phyloP scores from a whole-genome alignment of 2,888 invertebrate species.

The Eupithecia subfuscata region DNA sequence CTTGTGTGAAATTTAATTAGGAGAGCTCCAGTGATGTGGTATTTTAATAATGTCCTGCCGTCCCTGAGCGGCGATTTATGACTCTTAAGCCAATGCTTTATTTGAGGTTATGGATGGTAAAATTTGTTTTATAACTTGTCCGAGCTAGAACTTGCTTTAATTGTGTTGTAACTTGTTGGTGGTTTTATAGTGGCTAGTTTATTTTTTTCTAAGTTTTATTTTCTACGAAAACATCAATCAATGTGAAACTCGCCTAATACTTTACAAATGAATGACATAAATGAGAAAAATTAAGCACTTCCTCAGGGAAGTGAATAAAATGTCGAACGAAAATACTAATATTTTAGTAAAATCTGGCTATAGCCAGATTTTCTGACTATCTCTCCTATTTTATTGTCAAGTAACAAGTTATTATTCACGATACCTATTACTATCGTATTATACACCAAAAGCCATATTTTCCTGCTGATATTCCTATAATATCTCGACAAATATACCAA shows the following conservation, averaged over 20 bases:
- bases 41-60: constrained; percentile 75
- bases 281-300: background rate
- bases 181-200: background rate
- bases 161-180: constrained; percentile 15
- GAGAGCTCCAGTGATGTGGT: constrained; percentile 71
- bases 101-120: constrained; percentile 62
- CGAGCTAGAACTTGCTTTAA: constrained; percentile 29
- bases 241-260: background rate
- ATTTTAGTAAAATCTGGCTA: background rate
- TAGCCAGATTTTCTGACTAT: background rate
- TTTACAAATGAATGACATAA: background rate
- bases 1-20: constrained; percentile 79
- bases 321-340: too few relatives aligned
- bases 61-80: constrained; percentile 67
- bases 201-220: background rate
- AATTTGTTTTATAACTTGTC: constrained; percentile 62
- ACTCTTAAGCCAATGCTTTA: constrained; percentile 58
- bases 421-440: background rate
- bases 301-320: too few relatives aligned
- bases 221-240: background rate
- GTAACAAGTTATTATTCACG: background rate
- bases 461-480: background rate
- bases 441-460: background rate
- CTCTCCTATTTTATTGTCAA: background rate
- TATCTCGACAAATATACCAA: background rate